Percentiles rank a stretch among this genome's conserved stretches.
These are phyloP conservation scores for Temnopleurus reevesii DNA, from an alignment of 53 echinoderm and acorn worm genomes.

Conservation along the genomic window DNA sequence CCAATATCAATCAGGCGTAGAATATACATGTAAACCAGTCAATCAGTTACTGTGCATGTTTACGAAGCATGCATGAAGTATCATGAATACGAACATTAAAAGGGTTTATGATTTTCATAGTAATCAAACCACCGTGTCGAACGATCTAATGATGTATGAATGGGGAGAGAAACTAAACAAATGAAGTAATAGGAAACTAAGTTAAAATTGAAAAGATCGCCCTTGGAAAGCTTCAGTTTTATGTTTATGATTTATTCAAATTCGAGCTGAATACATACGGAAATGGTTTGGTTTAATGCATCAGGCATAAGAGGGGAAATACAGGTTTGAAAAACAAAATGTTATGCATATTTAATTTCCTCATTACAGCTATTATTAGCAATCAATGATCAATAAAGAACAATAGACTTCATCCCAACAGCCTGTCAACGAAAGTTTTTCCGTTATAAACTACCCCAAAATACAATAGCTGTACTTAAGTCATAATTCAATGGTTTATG, in stretches of 20 bases:
- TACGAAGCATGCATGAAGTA: not conserved
- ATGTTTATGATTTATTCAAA: not conserved
- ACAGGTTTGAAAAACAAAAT: too few relatives aligned
- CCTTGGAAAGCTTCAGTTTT: not conserved
- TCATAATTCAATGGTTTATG: too few relatives aligned
- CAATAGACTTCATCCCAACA: too few relatives aligned
- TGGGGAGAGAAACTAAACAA: not conserved
- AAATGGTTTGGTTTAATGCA: not conserved
- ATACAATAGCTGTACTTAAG: too few relatives aligned
- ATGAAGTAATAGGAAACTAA: not conserved
- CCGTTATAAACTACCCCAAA: too few relatives aligned
- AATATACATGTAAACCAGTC: not conserved
- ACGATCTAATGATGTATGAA: not conserved
- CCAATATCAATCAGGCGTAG: not conserved
- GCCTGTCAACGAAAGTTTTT: too few relatives aligned
- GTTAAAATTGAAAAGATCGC: not conserved
- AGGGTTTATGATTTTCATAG: not conserved
- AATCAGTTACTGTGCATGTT: too few relatives aligned
- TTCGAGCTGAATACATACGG: not conserved
- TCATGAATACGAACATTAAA: not conserved
- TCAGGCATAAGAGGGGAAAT: not conserved
- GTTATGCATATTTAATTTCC: too few relatives aligned
- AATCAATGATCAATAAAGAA: too few relatives aligned
- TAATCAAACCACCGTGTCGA: not conserved
- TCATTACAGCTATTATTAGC: too few relatives aligned